Percentiles rank a stretch among this genome's conserved stretches.
Conservation (phyloP, 2,888 invertebrate genomes). For the Nyleta sp. region DNA sequence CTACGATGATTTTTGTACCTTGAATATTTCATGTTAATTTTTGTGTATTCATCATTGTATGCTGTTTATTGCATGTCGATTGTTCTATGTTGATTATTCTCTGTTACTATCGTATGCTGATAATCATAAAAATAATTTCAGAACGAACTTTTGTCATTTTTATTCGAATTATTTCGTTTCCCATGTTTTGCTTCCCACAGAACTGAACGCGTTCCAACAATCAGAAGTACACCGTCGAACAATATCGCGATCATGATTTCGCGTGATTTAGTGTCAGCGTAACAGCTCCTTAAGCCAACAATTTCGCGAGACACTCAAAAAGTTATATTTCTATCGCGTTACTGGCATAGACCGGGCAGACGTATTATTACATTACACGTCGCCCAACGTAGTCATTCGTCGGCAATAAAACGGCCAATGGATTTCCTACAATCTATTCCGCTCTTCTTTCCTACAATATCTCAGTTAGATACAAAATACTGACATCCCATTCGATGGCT, state of each 20-base stretch:
- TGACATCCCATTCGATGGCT: slow-evolving; percentile 37
- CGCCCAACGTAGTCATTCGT: slow-evolving; percentile 24
- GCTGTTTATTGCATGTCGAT: too few relatives aligned
- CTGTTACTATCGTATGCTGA: too few relatives aligned
- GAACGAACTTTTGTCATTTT: too few relatives aligned
- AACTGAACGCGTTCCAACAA: background rate
- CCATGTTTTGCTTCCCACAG: background rate
- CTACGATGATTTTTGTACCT: too few relatives aligned
- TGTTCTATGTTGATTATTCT: too few relatives aligned
- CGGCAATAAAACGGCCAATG: slow-evolving; percentile 32
- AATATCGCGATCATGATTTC: slow-evolving; percentile 13
- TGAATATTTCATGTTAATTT: too few relatives aligned
- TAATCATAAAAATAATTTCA: too few relatives aligned
- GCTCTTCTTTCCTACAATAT: slow-evolving; percentile 13
- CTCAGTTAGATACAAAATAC: background rate
- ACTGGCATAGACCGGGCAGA: slow-evolving; percentile 15
- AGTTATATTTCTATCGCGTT: slow-evolving; percentile 38
- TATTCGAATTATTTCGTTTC: too few relatives aligned
- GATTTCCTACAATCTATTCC: slow-evolving; percentile 22
- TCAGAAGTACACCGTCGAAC: slow-evolving; percentile 16
- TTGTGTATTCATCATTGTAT: too few relatives aligned
- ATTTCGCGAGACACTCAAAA: slow-evolving; percentile 29
- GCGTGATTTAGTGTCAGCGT: slow-evolving; percentile 31
- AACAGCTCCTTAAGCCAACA: slow-evolving; percentile 39
- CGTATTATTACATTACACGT: slow-evolving; percentile 29